Percentiles rank a stretch among this genome's conserved stretches.
Conservation (phyloP, 1,140 invertebrate species). For the Aphelenchoides fujianensis region DNA sequence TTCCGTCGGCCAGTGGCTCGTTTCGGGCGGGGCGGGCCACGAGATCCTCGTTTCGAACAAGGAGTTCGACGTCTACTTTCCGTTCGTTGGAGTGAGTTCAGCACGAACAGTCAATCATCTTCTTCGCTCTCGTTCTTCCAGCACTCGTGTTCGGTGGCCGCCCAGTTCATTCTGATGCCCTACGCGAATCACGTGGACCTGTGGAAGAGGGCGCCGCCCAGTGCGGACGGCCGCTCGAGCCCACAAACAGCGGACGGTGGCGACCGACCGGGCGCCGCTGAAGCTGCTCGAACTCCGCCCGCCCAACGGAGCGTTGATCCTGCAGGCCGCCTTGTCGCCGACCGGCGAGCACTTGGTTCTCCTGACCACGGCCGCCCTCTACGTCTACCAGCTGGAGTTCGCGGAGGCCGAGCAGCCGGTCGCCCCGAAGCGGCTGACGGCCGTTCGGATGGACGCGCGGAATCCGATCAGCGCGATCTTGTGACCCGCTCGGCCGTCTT, state of each 20-base stretch:
- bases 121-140: background rate
- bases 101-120: too few relatives aligned
- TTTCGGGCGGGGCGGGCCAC: conserved; percentile 49
- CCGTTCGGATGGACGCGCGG: background rate
- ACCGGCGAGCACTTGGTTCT: background rate
- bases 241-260: too few relatives aligned
- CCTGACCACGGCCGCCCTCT: background rate
- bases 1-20: conserved; percentile 34
- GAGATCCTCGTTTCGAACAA: conserved; percentile 39
- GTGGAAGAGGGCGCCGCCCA: background rate
- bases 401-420: background rate
- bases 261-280: background rate
- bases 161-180: background rate
- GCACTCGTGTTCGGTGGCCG: background rate
- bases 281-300: background rate
- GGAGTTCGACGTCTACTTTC: conserved; percentile 20
- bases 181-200: background rate
- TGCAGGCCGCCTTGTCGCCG: background rate
- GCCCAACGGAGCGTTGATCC: background rate
- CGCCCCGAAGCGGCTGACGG: background rate
- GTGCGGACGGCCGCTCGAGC: too few relatives aligned
- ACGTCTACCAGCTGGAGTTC: background rate
- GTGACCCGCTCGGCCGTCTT: background rate
- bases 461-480: background rate
- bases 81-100: background rate